A percentile compares a stretch with the other conserved stretches of the same genome.
Evolutionary conservation across 2,888 invertebrate species (phyloP).

Genomic region (Hypena proboscidalis): DNA sequence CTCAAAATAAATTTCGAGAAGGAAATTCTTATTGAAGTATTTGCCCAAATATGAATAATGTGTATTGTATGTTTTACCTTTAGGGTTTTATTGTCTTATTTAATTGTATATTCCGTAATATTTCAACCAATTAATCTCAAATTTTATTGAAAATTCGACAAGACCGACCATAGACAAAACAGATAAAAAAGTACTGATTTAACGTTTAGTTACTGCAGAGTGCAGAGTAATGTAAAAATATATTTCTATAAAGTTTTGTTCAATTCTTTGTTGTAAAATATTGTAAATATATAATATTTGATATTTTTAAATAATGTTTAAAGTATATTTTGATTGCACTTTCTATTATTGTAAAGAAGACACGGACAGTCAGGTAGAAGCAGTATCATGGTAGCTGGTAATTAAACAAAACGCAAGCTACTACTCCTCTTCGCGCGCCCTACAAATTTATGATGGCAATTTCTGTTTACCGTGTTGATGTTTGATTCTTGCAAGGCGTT

Average conservation of each 20-base stretch:
- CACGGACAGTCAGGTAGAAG: too few species aligned
- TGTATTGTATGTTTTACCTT: conserved; percentile 32
- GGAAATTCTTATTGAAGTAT: neutral
- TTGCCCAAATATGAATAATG: neutral
- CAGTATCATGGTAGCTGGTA: too few species aligned
- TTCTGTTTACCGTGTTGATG: too few species aligned
- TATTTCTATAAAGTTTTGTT: too few species aligned
- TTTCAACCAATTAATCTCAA: conserved; percentile 20
- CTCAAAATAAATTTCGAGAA: conserved; percentile 54
- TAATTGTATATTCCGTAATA: conserved; percentile 21
- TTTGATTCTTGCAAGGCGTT: too few species aligned
- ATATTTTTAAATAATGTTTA: too few species aligned
- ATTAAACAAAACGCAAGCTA: neutral
- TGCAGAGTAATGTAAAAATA: too few species aligned
- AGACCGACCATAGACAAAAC: conserved; percentile 32
- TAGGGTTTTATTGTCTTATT: conserved; percentile 10
- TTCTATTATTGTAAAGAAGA: too few species aligned
- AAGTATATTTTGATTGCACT: too few species aligned
- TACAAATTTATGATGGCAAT: conserved; percentile 1
- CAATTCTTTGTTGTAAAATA: too few species aligned
- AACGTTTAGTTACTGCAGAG: conserved; percentile 26
- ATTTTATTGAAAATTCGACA: conserved; percentile 31
- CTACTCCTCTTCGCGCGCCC: neutral
- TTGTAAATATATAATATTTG: too few species aligned
- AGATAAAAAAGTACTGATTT: conserved; percentile 10